phyloP scores from a whole-genome alignment of 1,140 invertebrate genomes.

The Drosophila navojoa region DNA sequence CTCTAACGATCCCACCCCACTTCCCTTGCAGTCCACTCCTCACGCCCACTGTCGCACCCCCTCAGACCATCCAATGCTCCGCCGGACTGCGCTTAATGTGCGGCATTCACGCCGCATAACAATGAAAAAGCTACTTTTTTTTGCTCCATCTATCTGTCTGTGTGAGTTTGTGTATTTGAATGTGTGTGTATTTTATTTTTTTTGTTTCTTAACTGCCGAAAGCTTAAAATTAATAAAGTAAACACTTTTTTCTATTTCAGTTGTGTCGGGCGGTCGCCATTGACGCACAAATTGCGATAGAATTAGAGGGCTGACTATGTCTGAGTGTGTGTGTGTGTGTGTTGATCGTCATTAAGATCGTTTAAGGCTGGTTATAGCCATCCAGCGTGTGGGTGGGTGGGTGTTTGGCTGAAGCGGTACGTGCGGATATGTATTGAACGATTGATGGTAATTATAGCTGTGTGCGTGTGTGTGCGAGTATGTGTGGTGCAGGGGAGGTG shows the following conservation, averaged over 20 bases:
- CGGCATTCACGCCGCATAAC: conserved; percentile 70
- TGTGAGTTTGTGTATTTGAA: conserved; percentile 1
- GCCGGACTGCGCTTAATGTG: conserved; percentile 58
- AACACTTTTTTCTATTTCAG: conserved; percentile 58
- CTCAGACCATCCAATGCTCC: too few relatives aligned
- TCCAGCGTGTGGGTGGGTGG: conserved; percentile 11
- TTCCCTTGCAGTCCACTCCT: background rate
- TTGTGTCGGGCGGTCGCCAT: conserved; percentile 41
- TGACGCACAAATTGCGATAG: conserved; percentile 71
- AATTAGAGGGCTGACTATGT: conserved; percentile 1
- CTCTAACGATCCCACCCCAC: conserved; percentile 17
- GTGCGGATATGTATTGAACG: conserved; percentile 47
- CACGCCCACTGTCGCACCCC: background rate
- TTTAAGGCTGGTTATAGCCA: background rate
- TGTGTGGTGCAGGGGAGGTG: background rate
- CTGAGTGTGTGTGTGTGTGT: background rate
- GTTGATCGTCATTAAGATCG: conserved; percentile 36
- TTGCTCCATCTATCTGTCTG: background rate
- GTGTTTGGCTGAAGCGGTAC: background rate
- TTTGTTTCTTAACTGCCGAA: conserved; percentile 71
- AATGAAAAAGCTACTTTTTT: conserved; percentile 43
- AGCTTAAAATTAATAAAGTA: conserved; percentile 82
- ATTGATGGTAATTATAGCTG: conserved; percentile 38
- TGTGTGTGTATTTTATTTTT: conserved; percentile 36
- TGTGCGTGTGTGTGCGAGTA: conserved; percentile 1